These are phyloP conservation scores for Stenchaetothrips biformis DNA, from an alignment of 2,888 invertebrate species.

Conservation along the genomic window DNA sequence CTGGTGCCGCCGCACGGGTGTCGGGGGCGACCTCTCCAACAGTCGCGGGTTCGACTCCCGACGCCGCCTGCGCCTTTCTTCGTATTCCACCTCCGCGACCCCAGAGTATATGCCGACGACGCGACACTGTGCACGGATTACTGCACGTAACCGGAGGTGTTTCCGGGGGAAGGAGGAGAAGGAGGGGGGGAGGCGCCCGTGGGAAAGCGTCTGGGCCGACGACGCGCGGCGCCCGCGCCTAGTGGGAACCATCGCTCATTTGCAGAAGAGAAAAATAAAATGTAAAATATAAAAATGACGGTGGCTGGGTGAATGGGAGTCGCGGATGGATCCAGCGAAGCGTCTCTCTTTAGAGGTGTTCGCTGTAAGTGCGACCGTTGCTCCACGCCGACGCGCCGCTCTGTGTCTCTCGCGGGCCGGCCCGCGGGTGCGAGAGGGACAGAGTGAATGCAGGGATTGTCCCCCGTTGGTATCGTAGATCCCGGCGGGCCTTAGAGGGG, in stretches of 20 bases:
- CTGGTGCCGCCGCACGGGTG: too few species aligned
- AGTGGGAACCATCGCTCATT: constrained; percentile 20
- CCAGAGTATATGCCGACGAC: too few species aligned
- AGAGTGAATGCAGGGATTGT: not conserved
- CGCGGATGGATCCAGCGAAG: not conserved
- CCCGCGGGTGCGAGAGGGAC: not conserved
- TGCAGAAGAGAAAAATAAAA: not conserved
- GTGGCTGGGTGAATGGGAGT: not conserved
- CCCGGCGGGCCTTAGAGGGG: not conserved
- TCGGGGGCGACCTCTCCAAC: too few species aligned
- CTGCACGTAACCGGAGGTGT: too few species aligned
- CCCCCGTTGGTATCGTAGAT: too few species aligned
- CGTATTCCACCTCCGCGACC: too few species aligned
- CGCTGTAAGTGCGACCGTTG: not conserved
- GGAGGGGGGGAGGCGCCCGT: not conserved
- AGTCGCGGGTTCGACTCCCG: too few species aligned
- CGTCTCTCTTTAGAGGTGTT: not conserved
- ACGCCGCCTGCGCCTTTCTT: too few species aligned
- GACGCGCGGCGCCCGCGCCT: not conserved
- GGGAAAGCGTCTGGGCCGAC: not conserved
- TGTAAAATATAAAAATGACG: not conserved
- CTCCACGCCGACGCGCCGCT: not conserved
- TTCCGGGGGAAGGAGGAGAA: not conserved
- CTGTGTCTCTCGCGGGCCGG: not conserved
- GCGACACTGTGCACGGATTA: too few species aligned